Conservation (phyloP, 1,140 invertebrate genomes). For the Hypothenemus hampei region DNA sequence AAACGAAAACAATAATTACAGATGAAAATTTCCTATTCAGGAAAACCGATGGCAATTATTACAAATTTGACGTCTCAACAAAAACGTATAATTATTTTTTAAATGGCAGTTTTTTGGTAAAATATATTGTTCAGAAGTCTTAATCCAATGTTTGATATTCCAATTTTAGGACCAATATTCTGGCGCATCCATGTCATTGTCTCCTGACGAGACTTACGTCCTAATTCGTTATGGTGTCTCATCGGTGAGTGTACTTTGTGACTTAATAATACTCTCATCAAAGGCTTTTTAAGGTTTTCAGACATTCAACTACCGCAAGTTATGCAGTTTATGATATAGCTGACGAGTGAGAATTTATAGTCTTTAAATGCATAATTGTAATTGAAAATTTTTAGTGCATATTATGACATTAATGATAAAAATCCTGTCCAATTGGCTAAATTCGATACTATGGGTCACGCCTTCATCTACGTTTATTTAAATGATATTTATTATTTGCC, state of each 20-base stretch:
- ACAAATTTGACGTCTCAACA: constrained; percentile 18
- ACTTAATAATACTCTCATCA: neutral
- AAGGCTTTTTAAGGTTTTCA: constrained; percentile 40
- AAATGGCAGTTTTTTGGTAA: constrained; percentile 34
- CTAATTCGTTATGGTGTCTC: constrained; percentile 46
- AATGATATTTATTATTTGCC: constrained; percentile 77
- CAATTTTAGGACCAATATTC: constrained; percentile 30
- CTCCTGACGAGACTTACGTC: constrained; percentile 47
- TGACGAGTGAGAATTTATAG: constrained; percentile 44
- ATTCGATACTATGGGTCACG: constrained; percentile 59
- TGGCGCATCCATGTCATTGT: constrained; percentile 35
- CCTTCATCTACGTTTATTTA: constrained; percentile 65
- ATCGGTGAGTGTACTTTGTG: constrained; percentile 44
- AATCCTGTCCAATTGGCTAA: constrained; percentile 46
- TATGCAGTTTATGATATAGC: constrained; percentile 54
- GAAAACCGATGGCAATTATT: constrained; percentile 14
- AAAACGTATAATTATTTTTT: constrained; percentile 17
- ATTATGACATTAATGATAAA: constrained; percentile 45
- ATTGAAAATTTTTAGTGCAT: constrained; percentile 40
- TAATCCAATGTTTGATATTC: neutral
- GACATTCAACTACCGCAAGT: constrained; percentile 57
- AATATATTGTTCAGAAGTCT: constrained; percentile 16
- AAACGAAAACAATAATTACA: no score
- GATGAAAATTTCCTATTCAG: constrained; percentile 16
- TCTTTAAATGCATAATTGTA: no score